Base-by-base conservation (phyloP, 2,797 vertebrate genomes). In the Orientallactaga sibirica region DNA sequence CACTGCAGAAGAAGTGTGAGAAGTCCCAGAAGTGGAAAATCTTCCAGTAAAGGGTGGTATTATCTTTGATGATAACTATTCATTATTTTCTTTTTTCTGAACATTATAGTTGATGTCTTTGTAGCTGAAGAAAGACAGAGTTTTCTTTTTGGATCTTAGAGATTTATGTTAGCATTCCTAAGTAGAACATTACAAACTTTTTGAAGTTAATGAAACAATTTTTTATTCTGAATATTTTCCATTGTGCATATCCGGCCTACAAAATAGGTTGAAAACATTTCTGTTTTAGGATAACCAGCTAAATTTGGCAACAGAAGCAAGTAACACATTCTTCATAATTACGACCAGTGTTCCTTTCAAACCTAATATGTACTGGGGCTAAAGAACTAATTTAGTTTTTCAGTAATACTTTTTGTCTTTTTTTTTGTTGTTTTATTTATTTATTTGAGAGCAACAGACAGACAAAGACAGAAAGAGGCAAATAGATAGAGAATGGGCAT, bases 271-370 rank as follows among this genome's bases (percentile, higher is more conserved):
- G 67, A 94, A 96, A 98, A 95, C 77, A 80, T 95, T 96, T 95
- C 90, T 97, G 88, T 97, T 97, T 96, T 97, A 96, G 95, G 97
- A 96, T 95, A 98, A 98, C 97, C 95, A 98, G 93, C 97, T 98
- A 98, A 98, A 98, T 98, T 98, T 98, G 97, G 97, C 96, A 98
- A 95, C 96, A 98, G 97, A 92, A 88, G 97, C 90, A 97, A 97
- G 93, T 94, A 97, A 83, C 94, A 91, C 93, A 96, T 97, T 98
- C 96, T 97, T 97, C 10, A 94, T 95, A 97, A 96, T 97, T 98
- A 88, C 97, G 96, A 97, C 95, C 95, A 97, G 68, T 97, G 92
- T 98, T 96, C 88, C 87, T 97, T 97, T 96, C 96, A 98, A 95
- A 91, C 87, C 96, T 97, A 83, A 86, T 97, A 95, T 84, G 5